A percentile compares a stretch with the other conserved stretches of the same genome.
Conservation (phyloP, 2,888 invertebrate species). For the Euzetes globulus region DNA sequence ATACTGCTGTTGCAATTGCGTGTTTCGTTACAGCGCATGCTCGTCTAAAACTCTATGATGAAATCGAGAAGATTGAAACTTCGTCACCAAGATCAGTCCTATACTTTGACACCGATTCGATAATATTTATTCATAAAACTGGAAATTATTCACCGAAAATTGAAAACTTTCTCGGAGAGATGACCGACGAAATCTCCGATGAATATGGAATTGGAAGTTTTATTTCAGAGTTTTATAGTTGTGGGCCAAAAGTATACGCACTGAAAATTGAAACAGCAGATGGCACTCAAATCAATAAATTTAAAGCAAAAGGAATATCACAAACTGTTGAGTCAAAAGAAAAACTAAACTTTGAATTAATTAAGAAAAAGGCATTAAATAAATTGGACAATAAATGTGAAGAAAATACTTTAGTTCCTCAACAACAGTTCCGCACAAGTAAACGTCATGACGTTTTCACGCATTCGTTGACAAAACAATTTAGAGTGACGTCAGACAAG, state of each 20-base stretch:
- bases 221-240: constrained; percentile 45
- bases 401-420: background rate
- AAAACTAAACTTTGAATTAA: background rate
- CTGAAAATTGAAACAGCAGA: too few relatives aligned
- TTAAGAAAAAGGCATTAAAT: background rate
- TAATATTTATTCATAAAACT: constrained; percentile 43
- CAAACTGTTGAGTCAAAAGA: background rate
- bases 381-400: background rate
- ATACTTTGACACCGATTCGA: constrained; percentile 47
- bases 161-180: constrained; percentile 43
- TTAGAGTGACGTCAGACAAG: background rate
- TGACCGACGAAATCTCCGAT: constrained; percentile 45
- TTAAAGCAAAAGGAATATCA: background rate
- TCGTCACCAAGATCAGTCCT: constrained; percentile 33
- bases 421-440: background rate
- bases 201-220: constrained; percentile 43
- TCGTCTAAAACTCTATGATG: background rate
- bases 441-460: background rate
- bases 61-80: background rate
- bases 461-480: background rate
- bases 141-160: constrained; percentile 41
- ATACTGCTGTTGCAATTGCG: background rate
- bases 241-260: constrained; percentile 47
- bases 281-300: too few relatives aligned
- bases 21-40: background rate